Conservation (phyloP, 2,113 vertebrate genomes). For the Perca schrenkii region DNA sequence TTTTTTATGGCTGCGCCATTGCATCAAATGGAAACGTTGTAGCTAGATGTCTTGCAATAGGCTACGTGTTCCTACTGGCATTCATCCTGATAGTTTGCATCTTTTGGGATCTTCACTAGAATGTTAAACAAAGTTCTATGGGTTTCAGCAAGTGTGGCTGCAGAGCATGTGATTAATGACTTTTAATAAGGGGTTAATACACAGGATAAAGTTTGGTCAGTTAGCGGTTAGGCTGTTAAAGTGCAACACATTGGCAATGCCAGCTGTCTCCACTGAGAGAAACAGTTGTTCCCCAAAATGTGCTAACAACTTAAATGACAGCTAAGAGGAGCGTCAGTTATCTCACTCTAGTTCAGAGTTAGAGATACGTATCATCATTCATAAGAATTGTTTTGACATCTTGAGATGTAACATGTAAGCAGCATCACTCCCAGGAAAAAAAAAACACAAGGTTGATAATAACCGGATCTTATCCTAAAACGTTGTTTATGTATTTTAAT, state of each 20-base stretch:
- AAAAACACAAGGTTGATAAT: background rate
- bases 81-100: background rate
- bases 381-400: background rate
- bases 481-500: background rate
- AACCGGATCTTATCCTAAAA: background rate
- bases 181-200: background rate
- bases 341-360: background rate
- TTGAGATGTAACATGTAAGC: background rate
- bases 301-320: conserved; percentile 1
- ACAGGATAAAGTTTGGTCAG: background rate
- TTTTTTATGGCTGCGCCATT: too few species aligned
- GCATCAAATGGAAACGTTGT: background rate
- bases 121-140: background rate
- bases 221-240: background rate
- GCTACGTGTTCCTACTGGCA: too few species aligned
- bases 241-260: background rate
- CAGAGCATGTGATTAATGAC: background rate
- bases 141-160: background rate
- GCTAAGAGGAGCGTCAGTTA: background rate
- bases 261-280: conserved; percentile 24
- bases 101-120: background rate
- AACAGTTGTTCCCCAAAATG: conserved; percentile 29
- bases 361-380: background rate
- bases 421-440: background rate
- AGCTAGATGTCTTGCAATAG: background rate